Conservation (phyloP, 2,888 invertebrate species). For the Parnassius mnemosyne region DNA sequence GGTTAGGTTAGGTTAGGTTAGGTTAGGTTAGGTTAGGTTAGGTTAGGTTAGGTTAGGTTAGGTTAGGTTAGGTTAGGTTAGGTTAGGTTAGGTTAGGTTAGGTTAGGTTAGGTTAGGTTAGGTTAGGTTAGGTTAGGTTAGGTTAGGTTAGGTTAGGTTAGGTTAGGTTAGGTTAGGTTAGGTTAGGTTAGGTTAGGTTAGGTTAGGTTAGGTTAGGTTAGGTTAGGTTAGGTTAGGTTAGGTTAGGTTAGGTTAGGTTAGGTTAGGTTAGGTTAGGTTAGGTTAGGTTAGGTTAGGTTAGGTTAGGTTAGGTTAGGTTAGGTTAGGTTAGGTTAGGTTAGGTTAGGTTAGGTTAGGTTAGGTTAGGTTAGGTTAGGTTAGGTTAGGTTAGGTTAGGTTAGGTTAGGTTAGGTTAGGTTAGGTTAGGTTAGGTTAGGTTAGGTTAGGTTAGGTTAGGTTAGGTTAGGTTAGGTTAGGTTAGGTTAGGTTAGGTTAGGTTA, state of each 20-base stretch:
- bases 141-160: neutral
- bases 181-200: neutral
- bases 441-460: no score
- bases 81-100: conserved; percentile 35
- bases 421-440: conserved; percentile 31
- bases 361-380: no score
- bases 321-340: no score
- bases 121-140: conserved; percentile 31
- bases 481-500: conserved; percentile 37
- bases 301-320: no score
- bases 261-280: no score
- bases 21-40: neutral
- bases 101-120: conserved; percentile 35
- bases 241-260: no score
- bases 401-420: conserved; percentile 12
- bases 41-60: conserved; percentile 10
- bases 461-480: conserved; percentile 37
- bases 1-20: neutral
- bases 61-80: conserved; percentile 26
- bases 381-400: no score
- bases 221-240: neutral
- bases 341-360: no score
- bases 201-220: neutral
- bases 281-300: no score
- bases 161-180: neutral